Evolutionary conservation across 2,888 invertebrate genomes (phyloP).

Genomic region (Drosophila anomalipes): DNA sequence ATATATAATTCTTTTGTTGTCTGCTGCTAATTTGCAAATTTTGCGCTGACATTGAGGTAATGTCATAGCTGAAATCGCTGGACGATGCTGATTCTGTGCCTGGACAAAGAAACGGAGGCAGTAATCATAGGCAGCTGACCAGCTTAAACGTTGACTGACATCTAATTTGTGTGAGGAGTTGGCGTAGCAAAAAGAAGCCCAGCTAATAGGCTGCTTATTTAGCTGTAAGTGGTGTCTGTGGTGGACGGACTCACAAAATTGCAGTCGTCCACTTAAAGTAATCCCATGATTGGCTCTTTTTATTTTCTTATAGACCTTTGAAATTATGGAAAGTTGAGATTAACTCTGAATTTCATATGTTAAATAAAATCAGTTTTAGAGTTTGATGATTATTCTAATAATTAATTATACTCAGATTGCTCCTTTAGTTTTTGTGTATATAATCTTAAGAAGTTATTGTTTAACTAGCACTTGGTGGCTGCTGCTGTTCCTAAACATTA

Average conservation of each 20-base stretch:
- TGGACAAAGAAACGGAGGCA: constrained; percentile 6
- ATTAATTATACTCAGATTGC: background rate
- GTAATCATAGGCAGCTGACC: constrained; percentile 41
- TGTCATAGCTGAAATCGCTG: constrained; percentile 62
- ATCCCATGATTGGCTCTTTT: constrained; percentile 18
- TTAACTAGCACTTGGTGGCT: constrained; percentile 14
- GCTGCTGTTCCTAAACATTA: background rate
- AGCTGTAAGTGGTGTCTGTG: constrained; percentile 29
- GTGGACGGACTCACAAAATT: constrained; percentile 38
- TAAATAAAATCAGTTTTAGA: background rate
- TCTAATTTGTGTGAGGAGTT: constrained; percentile 56
- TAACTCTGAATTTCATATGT: background rate
- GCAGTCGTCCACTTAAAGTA: constrained; percentile 55
- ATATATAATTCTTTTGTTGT: constrained; percentile 77
- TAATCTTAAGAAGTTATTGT: constrained; percentile 2
- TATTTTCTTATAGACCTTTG: background rate
- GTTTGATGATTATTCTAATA: background rate
- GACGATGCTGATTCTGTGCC: constrained; percentile 5
- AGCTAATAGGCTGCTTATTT: constrained; percentile 48
- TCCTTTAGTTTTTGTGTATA: background rate
- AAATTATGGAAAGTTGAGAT: constrained; percentile 13
- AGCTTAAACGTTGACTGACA: constrained; percentile 62
- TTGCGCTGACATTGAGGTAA: constrained; percentile 70
- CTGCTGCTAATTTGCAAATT: constrained; percentile 72
- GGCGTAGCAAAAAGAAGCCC: constrained; percentile 40